Evolutionary conservation across 2,797 vertebrate species (phyloP).

Genomic region (Clarias platycephalus): DNA sequence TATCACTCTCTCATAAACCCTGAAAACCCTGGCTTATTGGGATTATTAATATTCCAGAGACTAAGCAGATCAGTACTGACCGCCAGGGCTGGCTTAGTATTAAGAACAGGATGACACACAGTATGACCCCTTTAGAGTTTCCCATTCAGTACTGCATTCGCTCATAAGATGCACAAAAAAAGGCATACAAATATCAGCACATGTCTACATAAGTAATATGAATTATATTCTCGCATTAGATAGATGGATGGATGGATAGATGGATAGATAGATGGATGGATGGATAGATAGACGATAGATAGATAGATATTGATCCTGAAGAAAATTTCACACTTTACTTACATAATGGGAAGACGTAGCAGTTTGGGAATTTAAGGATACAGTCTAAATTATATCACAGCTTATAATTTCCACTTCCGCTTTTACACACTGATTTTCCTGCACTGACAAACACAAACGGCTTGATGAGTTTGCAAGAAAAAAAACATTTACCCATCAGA

Average conservation of each 20-base stretch:
- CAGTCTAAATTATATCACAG: not conserved
- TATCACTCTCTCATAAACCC: slow-evolving; percentile 32
- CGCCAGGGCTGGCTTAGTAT: slow-evolving; percentile 40
- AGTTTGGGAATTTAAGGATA: not conserved
- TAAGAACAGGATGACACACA: not conserved
- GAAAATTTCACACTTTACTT: not conserved
- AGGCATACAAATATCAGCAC: not conserved
- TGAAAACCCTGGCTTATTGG: slow-evolving; percentile 35
- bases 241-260: too few relatives aligned
- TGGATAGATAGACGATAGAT: too few relatives aligned
- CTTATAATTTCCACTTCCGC: not conserved
- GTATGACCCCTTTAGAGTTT: not conserved
- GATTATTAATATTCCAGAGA: slow-evolving; percentile 48
- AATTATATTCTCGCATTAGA: too few relatives aligned
- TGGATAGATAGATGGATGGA: too few relatives aligned
- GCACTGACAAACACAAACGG: not conserved
- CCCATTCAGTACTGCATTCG: not conserved
- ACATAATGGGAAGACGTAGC: not conserved
- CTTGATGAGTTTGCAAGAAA: not conserved
- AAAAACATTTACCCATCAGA: not conserved
- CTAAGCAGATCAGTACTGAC: slow-evolving; percentile 36
- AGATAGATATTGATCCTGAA: too few relatives aligned
- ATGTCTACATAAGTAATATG: not conserved
- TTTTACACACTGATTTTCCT: not conserved
- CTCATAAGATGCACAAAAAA: slow-evolving; percentile 23